Conservation (phyloP, 2,797 vertebrate genomes). For the Helostoma temminkii region DNA sequence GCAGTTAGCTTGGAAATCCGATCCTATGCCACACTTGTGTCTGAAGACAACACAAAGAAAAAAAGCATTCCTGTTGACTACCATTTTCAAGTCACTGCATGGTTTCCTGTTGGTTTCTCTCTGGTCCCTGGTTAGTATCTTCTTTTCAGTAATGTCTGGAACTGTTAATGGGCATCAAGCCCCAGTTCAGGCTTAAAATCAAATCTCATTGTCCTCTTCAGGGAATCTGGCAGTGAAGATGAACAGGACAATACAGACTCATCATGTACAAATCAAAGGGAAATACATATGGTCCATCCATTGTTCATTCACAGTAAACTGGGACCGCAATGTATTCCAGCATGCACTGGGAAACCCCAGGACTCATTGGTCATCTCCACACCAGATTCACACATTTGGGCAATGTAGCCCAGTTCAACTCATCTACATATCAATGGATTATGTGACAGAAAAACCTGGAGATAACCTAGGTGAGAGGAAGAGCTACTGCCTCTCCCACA, state of each 20-base stretch:
- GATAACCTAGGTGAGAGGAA: conserved; percentile 16
- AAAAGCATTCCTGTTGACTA: conserved; percentile 13
- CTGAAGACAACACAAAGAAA: too few relatives aligned
- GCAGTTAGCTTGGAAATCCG: not conserved
- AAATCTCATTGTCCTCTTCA: conserved; percentile 48
- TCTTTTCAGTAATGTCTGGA: conserved; percentile 9
- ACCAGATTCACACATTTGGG: conserved; percentile 10
- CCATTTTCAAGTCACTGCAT: not conserved
- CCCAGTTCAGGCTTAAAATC: conserved; percentile 31
- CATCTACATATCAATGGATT: conserved; percentile 26
- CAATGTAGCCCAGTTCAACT: conserved; percentile 2
- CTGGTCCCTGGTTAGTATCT: conserved; percentile 2
- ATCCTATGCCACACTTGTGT: not conserved
- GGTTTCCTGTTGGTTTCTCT: conserved; percentile 6
- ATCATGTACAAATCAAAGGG: conserved; percentile 22
- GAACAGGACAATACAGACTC: conserved; percentile 38
- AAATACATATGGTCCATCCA: conserved; percentile 2
- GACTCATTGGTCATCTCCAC: not conserved
- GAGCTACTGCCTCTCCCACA: conserved; percentile 15
- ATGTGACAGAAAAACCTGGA: conserved; percentile 16
- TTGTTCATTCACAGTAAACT: conserved; percentile 25
- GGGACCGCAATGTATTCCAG: conserved; percentile 2
- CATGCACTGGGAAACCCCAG: conserved; percentile 37
- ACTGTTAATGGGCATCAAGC: conserved; percentile 23
- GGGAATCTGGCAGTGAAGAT: conserved; percentile 30